These are phyloP conservation scores for Mastacembelus armatus DNA, from an alignment of 2,797 vertebrate species.

Conservation along the genomic window DNA sequence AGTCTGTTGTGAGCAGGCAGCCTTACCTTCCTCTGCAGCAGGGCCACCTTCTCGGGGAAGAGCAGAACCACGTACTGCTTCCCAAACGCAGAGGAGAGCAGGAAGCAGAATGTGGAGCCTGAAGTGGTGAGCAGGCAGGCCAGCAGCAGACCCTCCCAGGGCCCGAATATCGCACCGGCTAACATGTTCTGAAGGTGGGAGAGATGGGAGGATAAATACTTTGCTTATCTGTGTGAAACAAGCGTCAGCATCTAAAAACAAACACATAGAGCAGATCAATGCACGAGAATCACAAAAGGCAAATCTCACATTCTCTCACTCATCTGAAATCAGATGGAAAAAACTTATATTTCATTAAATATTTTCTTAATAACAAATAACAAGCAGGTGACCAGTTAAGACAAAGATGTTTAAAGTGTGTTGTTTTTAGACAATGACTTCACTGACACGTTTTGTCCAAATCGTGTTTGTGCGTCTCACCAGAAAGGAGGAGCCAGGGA, in stretches of 20 bases:
- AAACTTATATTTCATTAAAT: neutral
- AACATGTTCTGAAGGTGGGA: conserved; percentile 87
- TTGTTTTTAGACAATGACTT: no score
- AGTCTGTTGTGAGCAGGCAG: neutral
- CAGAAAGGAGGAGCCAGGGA: conserved; percentile 95
- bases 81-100: conserved; percentile 90
- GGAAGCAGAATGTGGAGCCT: conserved; percentile 92
- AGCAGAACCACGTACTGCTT: conserved; percentile 86
- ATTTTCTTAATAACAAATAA: neutral
- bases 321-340: no score
- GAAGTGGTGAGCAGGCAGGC: conserved; percentile 90
- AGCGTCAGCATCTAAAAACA: neutral
- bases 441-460: conserved; percentile 22
- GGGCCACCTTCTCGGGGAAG: conserved; percentile 91
- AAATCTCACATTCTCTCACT: no score
- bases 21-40: conserved; percentile 91
- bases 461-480: conserved; percentile 73
- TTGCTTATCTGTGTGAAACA: neutral
- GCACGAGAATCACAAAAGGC: neutral
- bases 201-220: neutral
- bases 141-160: conserved; percentile 90
- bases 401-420: neutral
- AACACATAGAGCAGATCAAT: neutral
- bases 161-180: conserved; percentile 94
- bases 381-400: no score